Evolutionary conservation across 1,140 invertebrate genomes (phyloP), one percentile per base, ranked within the genome.

Genomic region (Papilio xuthus): DNA sequence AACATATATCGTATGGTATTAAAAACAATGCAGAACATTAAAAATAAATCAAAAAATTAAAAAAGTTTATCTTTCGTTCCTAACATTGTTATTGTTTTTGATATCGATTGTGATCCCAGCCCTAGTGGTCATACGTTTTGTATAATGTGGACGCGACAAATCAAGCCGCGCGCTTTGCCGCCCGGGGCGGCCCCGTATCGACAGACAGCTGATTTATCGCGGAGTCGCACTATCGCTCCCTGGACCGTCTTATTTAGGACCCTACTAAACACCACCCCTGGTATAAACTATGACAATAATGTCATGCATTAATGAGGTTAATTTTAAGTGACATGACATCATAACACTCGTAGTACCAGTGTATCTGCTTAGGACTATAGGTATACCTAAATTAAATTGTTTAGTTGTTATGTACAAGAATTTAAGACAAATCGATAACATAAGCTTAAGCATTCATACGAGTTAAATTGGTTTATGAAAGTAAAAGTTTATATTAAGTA

Each of bases 81-180:
- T 20, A 26, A 12, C 26, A 44, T 72, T 72, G 37, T 23, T 44
- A 26, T 72, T 73, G 23, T 44, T 73, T 42, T 41, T 73, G 47
- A 53, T 82, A 80, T 83, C 86, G 79, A 83, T 82, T 77, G 32
- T 20, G n/a, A 12, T 78, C 13, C 81, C 85, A 79, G 20, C 83
- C 84, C 88, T 90, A 87, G 67, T 78, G 78, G 83, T 86, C 80
- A 87, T 85, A 83, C 77, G 82, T 83, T 47, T 86, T 80, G 85
- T 79, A 85, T 90, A 88, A 84, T 87, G 86, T 88, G 90, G 86
- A 89, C 88, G 89, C 91, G 90, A 93, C 92, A 93, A 93, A 93
- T 92, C 91, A 93, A 90, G 85, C 81, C 89, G 86, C 86, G 89
- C 87, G 90, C 85, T 89, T 86, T 89, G 86, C 80, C n/a, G n/a